Evolutionary conservation across 2,797 vertebrate species (phyloP), one percentile per base, ranked within the genome.

Genomic region (Sebastes cheni): DNA sequence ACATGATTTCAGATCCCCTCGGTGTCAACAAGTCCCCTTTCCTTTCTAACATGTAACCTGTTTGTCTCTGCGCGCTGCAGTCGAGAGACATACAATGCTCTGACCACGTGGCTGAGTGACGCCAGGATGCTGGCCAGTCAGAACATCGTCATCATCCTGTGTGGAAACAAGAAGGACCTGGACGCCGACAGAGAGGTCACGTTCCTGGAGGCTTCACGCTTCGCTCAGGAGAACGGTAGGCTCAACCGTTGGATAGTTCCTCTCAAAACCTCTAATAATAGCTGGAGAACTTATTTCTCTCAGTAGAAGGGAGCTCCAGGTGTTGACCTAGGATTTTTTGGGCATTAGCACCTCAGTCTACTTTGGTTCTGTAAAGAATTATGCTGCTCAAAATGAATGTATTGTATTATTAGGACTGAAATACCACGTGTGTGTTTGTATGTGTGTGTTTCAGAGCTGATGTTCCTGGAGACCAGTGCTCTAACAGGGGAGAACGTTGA

Each of bases 401-500:
- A 13, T 30, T 62, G 36, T 65, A 18, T 34, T 67, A 14, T 58
- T 54, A 16, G 16, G 5, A 70, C 10, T 71, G 36, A 59, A 68
- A 61, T 36, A 20, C 13, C 6, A 6, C 14, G 2, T 59, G 29
- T 78, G 61, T 72, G 30, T 74, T 29, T 55, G 2, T 80, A n/a
- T 85, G 25, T 85, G 58, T 88, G 20, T 71, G 20, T 54, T 27
- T 67, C 89, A 99, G 98, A 99, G 86, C 91, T 99, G 65, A 98
- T 99, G 98, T 99, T 99, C 87, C 87, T 99, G 83, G 98, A 99
- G 91, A 99, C 98, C 52, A 99, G 98, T 0, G 98, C 97, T 30
- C 94, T 99, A 84, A 98, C 97, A 0, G 97, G 98, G 0, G 97
- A 98, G 89, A 99, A 98, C 0, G 98, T 98, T 54, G 97, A 98